Percentiles rank a stretch among this genome's conserved stretches.
Conservation (phyloP, 1,140 invertebrate genomes). For the Drosophila ohnishii region DNA sequence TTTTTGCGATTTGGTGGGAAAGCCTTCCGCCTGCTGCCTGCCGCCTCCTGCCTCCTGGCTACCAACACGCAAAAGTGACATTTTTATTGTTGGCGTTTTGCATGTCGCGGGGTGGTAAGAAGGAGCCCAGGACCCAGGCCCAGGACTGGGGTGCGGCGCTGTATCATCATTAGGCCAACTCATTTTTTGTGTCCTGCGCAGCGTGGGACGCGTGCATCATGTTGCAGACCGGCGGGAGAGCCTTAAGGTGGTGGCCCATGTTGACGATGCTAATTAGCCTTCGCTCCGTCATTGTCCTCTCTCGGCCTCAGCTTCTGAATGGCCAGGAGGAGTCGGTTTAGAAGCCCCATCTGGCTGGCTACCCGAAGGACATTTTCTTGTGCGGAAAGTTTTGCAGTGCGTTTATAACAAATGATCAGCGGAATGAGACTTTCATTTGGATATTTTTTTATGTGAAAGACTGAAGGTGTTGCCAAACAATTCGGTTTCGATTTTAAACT, state of each 20-base stretch:
- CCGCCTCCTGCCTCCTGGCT: background rate
- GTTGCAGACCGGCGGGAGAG: constrained; percentile 25
- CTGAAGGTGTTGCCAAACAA: too few relatives aligned
- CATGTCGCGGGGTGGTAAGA: constrained; percentile 12
- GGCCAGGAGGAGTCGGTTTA: background rate
- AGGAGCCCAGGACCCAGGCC: background rate
- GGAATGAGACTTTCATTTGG: background rate
- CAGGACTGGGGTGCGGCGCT: background rate
- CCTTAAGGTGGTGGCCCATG: constrained; percentile 41
- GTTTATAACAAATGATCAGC: background rate
- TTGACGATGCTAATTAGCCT: constrained; percentile 58
- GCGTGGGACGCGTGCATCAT: constrained; percentile 56
- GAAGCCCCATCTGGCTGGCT: background rate
- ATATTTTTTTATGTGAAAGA: background rate
- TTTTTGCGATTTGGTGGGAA: constrained; percentile 37
- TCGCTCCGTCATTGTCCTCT: constrained; percentile 42
- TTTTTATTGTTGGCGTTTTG: constrained; percentile 67
- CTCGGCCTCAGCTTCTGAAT: constrained; percentile 1
- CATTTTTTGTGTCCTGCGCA: constrained; percentile 28
- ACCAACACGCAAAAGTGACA: constrained; percentile 69
- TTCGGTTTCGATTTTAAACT: too few relatives aligned
- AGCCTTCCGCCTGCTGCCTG: constrained; percentile 9
- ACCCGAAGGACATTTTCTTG: constrained; percentile 20
- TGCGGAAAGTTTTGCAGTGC: constrained; percentile 1
- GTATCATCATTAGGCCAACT: constrained; percentile 49